Percentiles rank a stretch among this genome's conserved stretches.
Evolutionary conservation across 2,797 vertebrate genomes (phyloP).

Genomic region (Amniataba percoides): DNA sequence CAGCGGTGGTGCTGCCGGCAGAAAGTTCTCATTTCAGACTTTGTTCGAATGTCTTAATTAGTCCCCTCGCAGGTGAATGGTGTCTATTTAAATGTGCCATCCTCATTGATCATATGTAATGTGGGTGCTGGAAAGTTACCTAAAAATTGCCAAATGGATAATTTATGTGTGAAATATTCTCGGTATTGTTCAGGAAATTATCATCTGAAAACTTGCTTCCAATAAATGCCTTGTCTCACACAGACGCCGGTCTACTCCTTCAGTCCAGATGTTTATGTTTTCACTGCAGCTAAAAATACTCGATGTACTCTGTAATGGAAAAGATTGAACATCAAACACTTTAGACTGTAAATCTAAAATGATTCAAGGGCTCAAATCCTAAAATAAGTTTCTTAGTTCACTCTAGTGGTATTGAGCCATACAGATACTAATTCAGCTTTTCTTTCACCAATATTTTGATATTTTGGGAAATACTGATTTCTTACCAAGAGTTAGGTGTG

Average conservation of each 20-base stretch:
- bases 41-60: conserved; percentile 37
- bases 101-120: conserved; percentile 43
- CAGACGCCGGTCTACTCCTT: background rate
- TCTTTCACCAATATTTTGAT: background rate
- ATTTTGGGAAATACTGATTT: background rate
- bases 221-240: conserved; percentile 68
- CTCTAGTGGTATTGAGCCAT: background rate
- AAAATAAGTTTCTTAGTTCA: background rate
- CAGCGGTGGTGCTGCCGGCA: conserved; percentile 13
- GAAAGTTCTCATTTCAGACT: conserved; percentile 34
- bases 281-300: background rate
- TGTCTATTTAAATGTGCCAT: conserved; percentile 71
- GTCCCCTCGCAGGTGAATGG: conserved; percentile 27
- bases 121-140: conserved; percentile 48
- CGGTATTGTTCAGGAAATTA: conserved; percentile 44
- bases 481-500: background rate
- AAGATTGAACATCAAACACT: background rate
- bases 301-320: background rate
- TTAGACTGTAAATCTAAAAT: background rate
- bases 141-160: conserved; percentile 48
- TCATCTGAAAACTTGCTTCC: conserved; percentile 35
- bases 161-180: conserved; percentile 56
- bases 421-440: background rate
- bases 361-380: background rate
- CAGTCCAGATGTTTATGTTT: background rate